Evolutionary conservation across 2,888 invertebrate species (phyloP), one percentile per base, ranked within the genome.

Genomic region (Hyposoter dolosus): DNA sequence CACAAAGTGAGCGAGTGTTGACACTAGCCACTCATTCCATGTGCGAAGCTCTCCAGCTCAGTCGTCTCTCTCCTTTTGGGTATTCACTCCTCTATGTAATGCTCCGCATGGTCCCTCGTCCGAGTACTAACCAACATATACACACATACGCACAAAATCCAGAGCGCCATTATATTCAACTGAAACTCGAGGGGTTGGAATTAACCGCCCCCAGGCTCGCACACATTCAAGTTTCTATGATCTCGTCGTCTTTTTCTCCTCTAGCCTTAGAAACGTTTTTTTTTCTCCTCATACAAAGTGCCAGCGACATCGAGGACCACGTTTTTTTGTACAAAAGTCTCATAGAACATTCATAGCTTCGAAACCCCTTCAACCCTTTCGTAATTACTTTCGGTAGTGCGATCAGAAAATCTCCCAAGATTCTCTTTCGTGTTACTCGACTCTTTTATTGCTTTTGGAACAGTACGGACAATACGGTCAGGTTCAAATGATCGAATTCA

Each of bases 1-100:
- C 93, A 93, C 93, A 93, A 93, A 93, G 93, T 93, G 93, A 93
- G 92, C 92, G 93, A 93, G 90, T 93, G 93, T 93, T 93, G 93
- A 93, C 93, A 93, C 91, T 93, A 88, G 91, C 91, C 92, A 90
- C 91, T 92, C 91, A 88, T 91, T 92, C 91, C 91, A 87, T 82
- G 68, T 53, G 63, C 50, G 63, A 78, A 82, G 63, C 77, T 47
- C 50, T 82, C 50, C 87, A 83, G 83, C 85, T 83, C 85, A 82
- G 45, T 45, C 71, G 68, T 68, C 85, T 85, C 88, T 86, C 87
- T 88, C 89, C 89, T 89, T 88, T 84, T 86, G 84, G 77, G 84
- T 85, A 89, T 87, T 71, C 63, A 68, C 80, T 76, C 35, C 47
- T 72, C 84, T 76, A 56, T 65, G 72, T 56, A 72, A 83, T 88